Evolutionary conservation across 2,888 invertebrate genomes (phyloP).

Genomic region (Oegoconia quadripuncta): DNA sequence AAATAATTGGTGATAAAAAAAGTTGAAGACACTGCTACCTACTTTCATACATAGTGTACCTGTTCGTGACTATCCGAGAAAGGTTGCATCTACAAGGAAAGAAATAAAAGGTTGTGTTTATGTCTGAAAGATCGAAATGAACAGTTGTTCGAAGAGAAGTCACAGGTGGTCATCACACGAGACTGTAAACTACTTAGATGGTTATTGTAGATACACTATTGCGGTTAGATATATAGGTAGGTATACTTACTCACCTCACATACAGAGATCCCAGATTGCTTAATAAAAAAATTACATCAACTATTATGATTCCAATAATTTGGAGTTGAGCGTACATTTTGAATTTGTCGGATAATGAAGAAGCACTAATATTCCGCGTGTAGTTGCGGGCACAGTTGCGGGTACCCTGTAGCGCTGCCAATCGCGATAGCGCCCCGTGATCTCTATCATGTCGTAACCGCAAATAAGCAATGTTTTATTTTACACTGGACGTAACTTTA

Average conservation of each 20-base stretch:
- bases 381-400: background rate
- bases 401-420: conserved; percentile 26
- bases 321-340: too few species aligned
- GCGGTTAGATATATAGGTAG: background rate
- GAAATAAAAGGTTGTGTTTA: conserved; percentile 54
- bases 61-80: conserved; percentile 78
- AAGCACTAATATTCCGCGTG: too few species aligned
- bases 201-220: too few species aligned
- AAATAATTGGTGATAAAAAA: conserved; percentile 8
- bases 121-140: conserved; percentile 28
- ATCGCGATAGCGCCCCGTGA: conserved; percentile 43
- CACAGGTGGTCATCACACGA: too few species aligned
- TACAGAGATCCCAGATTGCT: background rate
- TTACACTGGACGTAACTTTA: too few species aligned
- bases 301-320: too few species aligned
- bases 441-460: conserved; percentile 28
- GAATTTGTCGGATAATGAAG: too few species aligned
- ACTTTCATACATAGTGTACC: conserved; percentile 58
- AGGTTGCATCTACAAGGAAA: conserved; percentile 77
- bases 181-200: too few species aligned
- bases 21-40: conserved; percentile 47
- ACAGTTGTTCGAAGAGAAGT: conserved; percentile 1
- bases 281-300: background rate
- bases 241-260: conserved; percentile 2
- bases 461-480: too few species aligned